These are phyloP conservation scores for Amphiprion percula DNA, from an alignment of 2,113 vertebrate species.

Conservation along the genomic window DNA sequence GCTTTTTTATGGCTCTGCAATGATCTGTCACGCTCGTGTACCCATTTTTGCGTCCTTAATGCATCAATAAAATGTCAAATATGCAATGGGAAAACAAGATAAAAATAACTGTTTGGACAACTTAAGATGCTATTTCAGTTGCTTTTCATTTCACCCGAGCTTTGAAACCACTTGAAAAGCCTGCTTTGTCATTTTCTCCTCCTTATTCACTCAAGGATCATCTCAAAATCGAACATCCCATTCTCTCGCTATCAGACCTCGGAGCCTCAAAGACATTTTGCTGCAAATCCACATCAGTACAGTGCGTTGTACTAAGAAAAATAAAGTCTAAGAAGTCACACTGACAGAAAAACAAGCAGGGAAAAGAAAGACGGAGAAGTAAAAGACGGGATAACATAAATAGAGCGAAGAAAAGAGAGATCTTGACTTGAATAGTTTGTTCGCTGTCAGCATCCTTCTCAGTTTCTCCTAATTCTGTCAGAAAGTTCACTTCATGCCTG, in stretches of 20 bases:
- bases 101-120: conserved; percentile 67
- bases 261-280: conserved; percentile 29
- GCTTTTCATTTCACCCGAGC: conserved; percentile 44
- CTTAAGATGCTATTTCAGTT: conserved; percentile 67
- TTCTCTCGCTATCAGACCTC: conserved; percentile 21
- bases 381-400: not conserved
- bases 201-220: conserved; percentile 31
- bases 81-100: conserved; percentile 42
- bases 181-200: conserved; percentile 35
- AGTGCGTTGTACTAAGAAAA: not conserved
- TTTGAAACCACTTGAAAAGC: conserved; percentile 64
- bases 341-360: not conserved
- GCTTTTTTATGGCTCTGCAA: conserved; percentile 12
- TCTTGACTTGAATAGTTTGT: not conserved
- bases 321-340: not conserved
- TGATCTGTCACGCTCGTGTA: conserved; percentile 27
- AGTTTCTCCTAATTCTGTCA: conserved; percentile 1
- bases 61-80: conserved; percentile 69
- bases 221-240: conserved; percentile 17
- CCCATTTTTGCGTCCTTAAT: conserved; percentile 50
- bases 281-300: not conserved
- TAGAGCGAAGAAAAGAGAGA: not conserved
- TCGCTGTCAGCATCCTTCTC: not conserved
- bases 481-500: conserved; percentile 66
- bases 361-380: not conserved